Evolutionary conservation across 2,113 vertebrate species (phyloP).

Genomic region (Lepidothrix coronata): DNA sequence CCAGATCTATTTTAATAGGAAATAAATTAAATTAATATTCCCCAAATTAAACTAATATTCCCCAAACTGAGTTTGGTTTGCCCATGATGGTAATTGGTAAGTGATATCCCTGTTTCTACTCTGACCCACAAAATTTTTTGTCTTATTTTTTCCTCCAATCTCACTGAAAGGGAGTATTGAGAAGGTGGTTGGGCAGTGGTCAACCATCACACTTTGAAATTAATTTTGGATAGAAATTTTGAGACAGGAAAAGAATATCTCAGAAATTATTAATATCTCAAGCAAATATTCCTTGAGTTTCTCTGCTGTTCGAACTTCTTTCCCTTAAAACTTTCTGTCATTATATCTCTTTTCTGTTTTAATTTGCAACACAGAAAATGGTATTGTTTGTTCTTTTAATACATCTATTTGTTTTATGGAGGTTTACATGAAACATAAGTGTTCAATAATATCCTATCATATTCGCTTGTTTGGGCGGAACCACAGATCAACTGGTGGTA

Average conservation of each 20-base stretch:
- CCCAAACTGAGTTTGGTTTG: not conserved
- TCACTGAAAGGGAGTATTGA: not conserved
- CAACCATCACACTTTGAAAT: not conserved
- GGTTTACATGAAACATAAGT: not conserved
- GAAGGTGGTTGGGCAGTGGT: rapidly evolving
- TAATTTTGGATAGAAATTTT: not conserved
- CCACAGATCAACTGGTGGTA: not conserved
- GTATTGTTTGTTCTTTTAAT: not conserved
- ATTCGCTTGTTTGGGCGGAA: not conserved
- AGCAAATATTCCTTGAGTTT: not conserved
- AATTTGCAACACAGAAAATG: not conserved
- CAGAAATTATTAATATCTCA: not conserved
- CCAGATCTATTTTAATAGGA: not conserved
- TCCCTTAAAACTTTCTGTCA: not conserved
- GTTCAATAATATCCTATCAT: not conserved
- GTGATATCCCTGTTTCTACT: not conserved
- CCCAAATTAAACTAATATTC: not conserved
- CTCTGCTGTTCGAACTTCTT: not conserved
- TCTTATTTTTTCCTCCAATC: not conserved
- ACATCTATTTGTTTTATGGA: not conserved
- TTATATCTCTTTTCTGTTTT: not conserved
- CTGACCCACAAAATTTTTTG: not conserved
- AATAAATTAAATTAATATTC: not conserved
- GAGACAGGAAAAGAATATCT: not conserved
- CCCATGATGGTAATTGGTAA: not conserved